These are phyloP conservation scores for Drosophila yakuba DNA, from an alignment of 1,140 invertebrate genomes.

Conservation along the genomic window DNA sequence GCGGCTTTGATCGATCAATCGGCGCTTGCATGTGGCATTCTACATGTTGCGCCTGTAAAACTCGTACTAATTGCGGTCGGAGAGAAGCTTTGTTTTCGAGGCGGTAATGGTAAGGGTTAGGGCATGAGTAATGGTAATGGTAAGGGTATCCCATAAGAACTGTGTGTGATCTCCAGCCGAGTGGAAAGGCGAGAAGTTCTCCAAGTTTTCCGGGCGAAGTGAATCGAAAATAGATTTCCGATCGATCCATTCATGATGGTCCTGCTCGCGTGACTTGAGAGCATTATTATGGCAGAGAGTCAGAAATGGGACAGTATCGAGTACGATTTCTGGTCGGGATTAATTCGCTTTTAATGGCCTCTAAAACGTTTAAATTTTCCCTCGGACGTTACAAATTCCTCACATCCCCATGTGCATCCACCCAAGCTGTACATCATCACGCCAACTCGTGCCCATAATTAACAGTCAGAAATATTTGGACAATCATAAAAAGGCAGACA, in stretches of 20 bases:
- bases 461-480: slow-evolving; percentile 78
- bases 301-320: not conserved
- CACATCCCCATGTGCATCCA: slow-evolving; percentile 15
- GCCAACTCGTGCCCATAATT: slow-evolving; percentile 79
- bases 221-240: slow-evolving; percentile 17
- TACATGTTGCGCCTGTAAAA: slow-evolving; percentile 48
- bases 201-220: slow-evolving; percentile 23
- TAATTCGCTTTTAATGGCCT: slow-evolving; percentile 72
- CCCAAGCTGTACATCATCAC: slow-evolving; percentile 45
- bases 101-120: slow-evolving; percentile 3
- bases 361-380: slow-evolving; percentile 68
- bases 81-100: slow-evolving; percentile 13
- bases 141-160: slow-evolving; percentile 1
- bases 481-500: slow-evolving; percentile 54
- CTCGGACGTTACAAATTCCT: slow-evolving; percentile 35
- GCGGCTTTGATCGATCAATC: slow-evolving; percentile 78
- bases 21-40: slow-evolving; percentile 57
- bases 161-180: slow-evolving; percentile 22
- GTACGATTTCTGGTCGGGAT: slow-evolving; percentile 11
- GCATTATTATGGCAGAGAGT: slow-evolving; percentile 57
- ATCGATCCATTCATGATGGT: slow-evolving; percentile 25
- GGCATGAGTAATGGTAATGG: too few relatives aligned
- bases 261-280: slow-evolving; percentile 65
- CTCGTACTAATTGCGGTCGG: slow-evolving; percentile 42
- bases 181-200: slow-evolving; percentile 22